These are phyloP conservation scores for Calephelis nemesis DNA, from an alignment of 1,140 invertebrate species.

Conservation along the genomic window DNA sequence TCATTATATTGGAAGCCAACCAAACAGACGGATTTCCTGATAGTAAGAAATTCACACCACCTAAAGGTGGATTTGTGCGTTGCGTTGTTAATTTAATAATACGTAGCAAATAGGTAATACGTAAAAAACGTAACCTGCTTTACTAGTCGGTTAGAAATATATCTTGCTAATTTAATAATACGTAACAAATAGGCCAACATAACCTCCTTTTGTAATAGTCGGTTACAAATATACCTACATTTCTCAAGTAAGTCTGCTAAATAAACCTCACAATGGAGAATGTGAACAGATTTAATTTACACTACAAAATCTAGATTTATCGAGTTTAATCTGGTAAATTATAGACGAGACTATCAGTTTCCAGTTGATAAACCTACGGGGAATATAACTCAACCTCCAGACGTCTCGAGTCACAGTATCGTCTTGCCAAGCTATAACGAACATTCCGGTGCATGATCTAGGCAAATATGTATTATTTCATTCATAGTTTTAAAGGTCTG, in stretches of 20 bases:
- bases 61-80: too few relatives aligned
- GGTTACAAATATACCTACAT: too few relatives aligned
- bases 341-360: constrained; percentile 25
- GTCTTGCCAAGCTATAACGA: constrained; percentile 24
- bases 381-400: constrained; percentile 28
- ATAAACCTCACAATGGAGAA: not conserved
- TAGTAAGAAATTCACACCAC: too few relatives aligned
- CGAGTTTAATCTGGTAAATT: constrained; percentile 9
- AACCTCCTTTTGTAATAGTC: too few relatives aligned
- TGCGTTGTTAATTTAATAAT: too few relatives aligned
- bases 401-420: constrained; percentile 22
- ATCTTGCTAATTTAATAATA: too few relatives aligned
- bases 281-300: not conserved
- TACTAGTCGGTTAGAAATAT: too few relatives aligned
- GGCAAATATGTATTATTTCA: constrained; percentile 24
- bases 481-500: not conserved
- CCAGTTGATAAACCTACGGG: constrained; percentile 24
- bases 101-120: too few relatives aligned
- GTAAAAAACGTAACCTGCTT: too few relatives aligned
- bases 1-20: too few relatives aligned
- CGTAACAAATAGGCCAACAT: too few relatives aligned
- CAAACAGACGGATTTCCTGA: too few relatives aligned
- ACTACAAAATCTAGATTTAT: constrained; percentile 15
- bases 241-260: not conserved
- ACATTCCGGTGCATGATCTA: constrained; percentile 34